Conservation (phyloP, 2,113 vertebrate genomes). For the Rafetus swinhoei region DNA sequence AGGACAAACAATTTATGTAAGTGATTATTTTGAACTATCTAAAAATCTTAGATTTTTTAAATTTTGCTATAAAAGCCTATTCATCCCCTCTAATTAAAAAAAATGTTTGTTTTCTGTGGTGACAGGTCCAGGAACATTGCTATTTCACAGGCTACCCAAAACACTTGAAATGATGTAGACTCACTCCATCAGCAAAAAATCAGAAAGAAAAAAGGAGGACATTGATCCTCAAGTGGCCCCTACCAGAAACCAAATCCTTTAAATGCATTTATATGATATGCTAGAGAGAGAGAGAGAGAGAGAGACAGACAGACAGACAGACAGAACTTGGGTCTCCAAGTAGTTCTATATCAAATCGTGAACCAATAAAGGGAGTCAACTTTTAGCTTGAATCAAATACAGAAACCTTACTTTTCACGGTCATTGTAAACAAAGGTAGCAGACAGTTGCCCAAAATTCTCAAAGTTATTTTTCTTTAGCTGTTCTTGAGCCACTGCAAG, state of each 20-base stretch:
- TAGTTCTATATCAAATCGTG: neutral
- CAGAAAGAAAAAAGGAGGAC: neutral
- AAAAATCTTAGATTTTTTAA: neutral
- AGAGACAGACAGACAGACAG: neutral
- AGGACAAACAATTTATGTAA: neutral
- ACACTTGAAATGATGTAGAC: neutral
- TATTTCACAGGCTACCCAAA: neutral
- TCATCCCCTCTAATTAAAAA: neutral
- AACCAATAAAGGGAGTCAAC: neutral
- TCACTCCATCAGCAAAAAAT: slow-evolving; percentile 7
- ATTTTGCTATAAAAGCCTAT: neutral
- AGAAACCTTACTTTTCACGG: slow-evolving; percentile 80
- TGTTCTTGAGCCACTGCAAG: slow-evolving; percentile 84
- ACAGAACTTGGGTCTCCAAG: neutral
- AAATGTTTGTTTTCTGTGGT: neutral
- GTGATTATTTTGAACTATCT: neutral
- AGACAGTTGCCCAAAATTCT: slow-evolving; percentile 80
- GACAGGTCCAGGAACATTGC: neutral
- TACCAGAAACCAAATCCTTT: neutral
- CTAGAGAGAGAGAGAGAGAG: neutral
- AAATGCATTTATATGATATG: neutral
- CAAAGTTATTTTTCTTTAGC: slow-evolving; percentile 87
- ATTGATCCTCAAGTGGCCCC: neutral
- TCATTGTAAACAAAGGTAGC: slow-evolving; percentile 80
- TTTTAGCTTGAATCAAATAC: slow-evolving; percentile 20